Evolutionary conservation across 2,888 invertebrate species (phyloP), one percentile per base, ranked within the genome.

Genomic region (Limnephilus lunatus): DNA sequence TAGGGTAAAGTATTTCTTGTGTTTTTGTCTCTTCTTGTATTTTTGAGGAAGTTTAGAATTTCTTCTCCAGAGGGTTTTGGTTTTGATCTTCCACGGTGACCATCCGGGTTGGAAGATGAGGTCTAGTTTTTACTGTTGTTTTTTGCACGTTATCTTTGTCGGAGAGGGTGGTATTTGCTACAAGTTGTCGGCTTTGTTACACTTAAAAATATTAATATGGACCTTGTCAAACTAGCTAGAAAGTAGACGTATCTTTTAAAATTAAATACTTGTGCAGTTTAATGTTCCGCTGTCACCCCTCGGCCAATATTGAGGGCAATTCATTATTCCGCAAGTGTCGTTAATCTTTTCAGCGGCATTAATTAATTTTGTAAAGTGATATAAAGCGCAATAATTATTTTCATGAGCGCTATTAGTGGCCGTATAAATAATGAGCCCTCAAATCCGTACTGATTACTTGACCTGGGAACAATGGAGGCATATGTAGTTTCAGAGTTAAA

Each of bases 401-500:
- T 68, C 68, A n/a, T 68, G 25, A n/a, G 68, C 25, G 68, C 68
- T 68, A 68, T 68, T 68, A 68, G 68, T 68, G 68, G 68, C 68
- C 68, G 9, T 68, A 68, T 68, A 68, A 68, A 68, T 68, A 68
- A 68, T 68, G 68, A 68, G 25, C 25, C 7, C 9, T 68, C 68
- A 68, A 68, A 25, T 68, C 25, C 68, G 25, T 25, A 68, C 68
- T 68, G 68, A 68, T 68, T 68, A 68, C 68, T 68, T 68, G 68
- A 9, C 7, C 68, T n/a, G 68, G 25, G 7, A 68, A 68, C 68
- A 68, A n/a, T 68, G 68, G n/a, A 25, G 25, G 68, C 68, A 68
- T 68, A n/a, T n/a, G n/a, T n/a, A 68, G 25, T 25, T 31, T n/a
- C 32, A 68, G 30, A 95, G 94, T 68, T 68, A 68, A 68, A 30